Evolutionary conservation across 2,797 vertebrate species (phyloP), one percentile per base, ranked within the genome.

Genomic region (Girardinus metallicus): DNA sequence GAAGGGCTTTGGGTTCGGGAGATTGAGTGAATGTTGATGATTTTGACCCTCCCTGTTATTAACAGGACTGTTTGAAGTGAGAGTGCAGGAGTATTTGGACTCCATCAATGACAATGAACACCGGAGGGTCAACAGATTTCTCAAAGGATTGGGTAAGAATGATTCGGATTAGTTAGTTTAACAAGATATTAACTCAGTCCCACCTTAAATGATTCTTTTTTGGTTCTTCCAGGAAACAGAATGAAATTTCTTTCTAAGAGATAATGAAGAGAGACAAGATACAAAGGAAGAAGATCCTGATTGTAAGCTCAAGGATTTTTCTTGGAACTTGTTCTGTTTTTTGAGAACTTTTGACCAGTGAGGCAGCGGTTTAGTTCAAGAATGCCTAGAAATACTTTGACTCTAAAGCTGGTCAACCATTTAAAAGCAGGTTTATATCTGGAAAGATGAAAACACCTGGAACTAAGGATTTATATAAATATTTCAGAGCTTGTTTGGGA

Each of bases 171-270:
- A 47, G 36, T 9, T 12, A 26, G 8, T 15, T 29, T 15, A 75
- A n/a, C 83, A 78, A 36, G 13, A 43, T 53, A 10, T 10, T 5
- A 31, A n/a, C 10, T 66, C 9, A 62, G 15, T 82, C 46, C 81
- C 15, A 72, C 44, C n/a, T 64, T 7, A 70, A 76, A 84, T 15
- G 41, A 2, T 70, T 64, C 0, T 62, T 73, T 64, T 41, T 31
- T 46, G 64, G 90, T 90, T 83, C 85, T 75, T 92, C 57, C 85
- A 99, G 98, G 98, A 83, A 97, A 96, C 92, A 99, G 97, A 95
- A 99, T 99, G 96, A 98, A 98, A 92, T 99, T 99, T 92, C 97
- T 98, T 15, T 98, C 99, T 88, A 99, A 99, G 94, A 99, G 98
- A 86, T 99, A 95, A 94, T n/a, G 23, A 13, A 72, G 68, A 29